Evolutionary conservation across 2,113 vertebrate genomes (phyloP).

Genomic region (Proterorhinus semilunaris): DNA sequence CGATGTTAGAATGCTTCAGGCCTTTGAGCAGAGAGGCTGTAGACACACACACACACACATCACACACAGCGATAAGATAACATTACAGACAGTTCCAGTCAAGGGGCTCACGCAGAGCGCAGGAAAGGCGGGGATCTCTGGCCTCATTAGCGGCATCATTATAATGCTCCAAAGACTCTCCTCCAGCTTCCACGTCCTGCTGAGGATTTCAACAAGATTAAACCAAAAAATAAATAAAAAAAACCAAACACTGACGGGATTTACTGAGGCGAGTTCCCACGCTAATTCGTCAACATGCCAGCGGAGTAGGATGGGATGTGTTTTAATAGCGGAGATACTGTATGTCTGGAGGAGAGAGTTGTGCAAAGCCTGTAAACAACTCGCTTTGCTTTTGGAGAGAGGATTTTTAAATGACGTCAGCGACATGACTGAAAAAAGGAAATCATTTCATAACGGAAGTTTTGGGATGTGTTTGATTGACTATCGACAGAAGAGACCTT

Average conservation of each 20-base stretch:
- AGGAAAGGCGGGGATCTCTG: slow-evolving; percentile 7
- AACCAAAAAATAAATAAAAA: background rate
- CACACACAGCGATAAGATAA: background rate
- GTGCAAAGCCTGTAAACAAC: too few species aligned
- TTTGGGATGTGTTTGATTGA: background rate
- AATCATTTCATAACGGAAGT: background rate
- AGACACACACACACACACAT: slow-evolving; percentile 60
- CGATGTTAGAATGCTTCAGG: slow-evolving; percentile 95
- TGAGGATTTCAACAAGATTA: slow-evolving; percentile 35
- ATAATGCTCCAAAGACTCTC: background rate
- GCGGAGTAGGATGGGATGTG: slow-evolving; percentile 19
- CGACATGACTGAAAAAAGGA: background rate
- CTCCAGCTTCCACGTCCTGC: background rate
- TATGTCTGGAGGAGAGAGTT: background rate
- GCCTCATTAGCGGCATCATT: slow-evolving; percentile 45
- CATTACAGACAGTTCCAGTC: slow-evolving; percentile 6
- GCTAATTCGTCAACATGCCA: slow-evolving; percentile 38
- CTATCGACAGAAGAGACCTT: slow-evolving; percentile 7
- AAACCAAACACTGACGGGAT: slow-evolving; percentile 28
- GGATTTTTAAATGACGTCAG: background rate
- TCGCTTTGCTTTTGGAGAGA: background rate
- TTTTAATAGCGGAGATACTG: slow-evolving; percentile 19
- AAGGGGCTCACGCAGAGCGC: background rate
- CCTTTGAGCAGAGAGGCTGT: slow-evolving; percentile 96
- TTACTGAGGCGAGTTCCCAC: slow-evolving; percentile 42